phyloP scores from a whole-genome alignment of 2,113 vertebrate species.

The Epinephelus lanceolatus region DNA sequence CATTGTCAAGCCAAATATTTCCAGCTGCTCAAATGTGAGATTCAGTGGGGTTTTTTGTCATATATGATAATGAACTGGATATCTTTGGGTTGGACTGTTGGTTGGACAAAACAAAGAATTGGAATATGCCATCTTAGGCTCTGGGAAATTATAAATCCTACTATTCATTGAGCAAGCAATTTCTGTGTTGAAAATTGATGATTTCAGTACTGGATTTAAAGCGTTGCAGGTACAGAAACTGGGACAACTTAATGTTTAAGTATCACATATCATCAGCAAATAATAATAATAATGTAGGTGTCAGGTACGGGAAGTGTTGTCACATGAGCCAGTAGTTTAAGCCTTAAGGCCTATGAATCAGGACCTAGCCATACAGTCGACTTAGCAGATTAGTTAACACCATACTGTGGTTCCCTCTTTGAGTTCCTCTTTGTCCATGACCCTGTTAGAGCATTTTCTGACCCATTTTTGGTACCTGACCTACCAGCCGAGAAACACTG shows the following conservation, averaged over 20 bases:
- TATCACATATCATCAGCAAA: neutral
- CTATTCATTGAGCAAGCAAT: neutral
- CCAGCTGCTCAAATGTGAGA: no score
- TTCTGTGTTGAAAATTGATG: neutral
- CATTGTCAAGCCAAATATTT: neutral
- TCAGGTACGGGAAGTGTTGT: neutral
- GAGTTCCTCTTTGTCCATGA: neutral
- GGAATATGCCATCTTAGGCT: neutral
- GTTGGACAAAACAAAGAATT: neutral
- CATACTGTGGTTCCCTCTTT: neutral
- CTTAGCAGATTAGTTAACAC: neutral
- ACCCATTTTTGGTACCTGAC: constrained; percentile 41
- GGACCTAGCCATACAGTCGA: neutral
- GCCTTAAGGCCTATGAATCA: constrained; percentile 12
- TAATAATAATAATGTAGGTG: neutral
- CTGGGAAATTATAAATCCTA: neutral
- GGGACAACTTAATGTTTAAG: neutral
- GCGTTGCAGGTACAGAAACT: neutral
- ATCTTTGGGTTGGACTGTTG: neutral
- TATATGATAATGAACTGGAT: neutral
- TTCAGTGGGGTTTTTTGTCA: neutral
- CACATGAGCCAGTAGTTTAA: constrained; percentile 2
- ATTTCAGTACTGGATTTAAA: neutral
- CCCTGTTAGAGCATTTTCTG: constrained; percentile 8
- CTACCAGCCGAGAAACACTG: neutral